Evolutionary conservation across 1,140 invertebrate genomes (phyloP).

Genomic region (Akabosia matsudoensis): DNA sequence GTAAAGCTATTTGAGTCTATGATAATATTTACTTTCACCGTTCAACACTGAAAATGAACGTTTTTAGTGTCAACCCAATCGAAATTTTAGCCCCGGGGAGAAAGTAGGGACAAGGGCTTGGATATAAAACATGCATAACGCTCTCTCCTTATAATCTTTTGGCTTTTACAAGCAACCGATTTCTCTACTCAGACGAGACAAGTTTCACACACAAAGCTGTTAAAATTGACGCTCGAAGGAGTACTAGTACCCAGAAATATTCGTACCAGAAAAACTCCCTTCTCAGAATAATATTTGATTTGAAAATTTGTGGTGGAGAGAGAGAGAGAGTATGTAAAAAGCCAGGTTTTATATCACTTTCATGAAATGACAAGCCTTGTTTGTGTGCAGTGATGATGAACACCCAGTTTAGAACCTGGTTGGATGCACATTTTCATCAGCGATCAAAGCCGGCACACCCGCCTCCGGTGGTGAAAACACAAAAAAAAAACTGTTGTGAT

Average conservation of each 20-base stretch:
- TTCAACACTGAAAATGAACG: too few relatives aligned
- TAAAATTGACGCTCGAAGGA: constrained; percentile 17
- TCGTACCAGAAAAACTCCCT: too few relatives aligned
- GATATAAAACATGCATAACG: too few relatives aligned
- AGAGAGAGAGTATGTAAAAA: neutral
- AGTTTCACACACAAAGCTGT: constrained; percentile 5
- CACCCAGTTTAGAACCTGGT: constrained; percentile 18
- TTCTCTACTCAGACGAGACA: neutral
- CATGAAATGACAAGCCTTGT: too few relatives aligned
- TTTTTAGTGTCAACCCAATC: too few relatives aligned
- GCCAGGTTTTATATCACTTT: neutral
- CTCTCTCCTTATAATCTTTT: neutral
- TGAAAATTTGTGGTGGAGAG: neutral
- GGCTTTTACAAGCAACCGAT: neutral
- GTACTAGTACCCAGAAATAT: neutral
- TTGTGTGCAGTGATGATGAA: neutral
- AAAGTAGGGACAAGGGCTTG: too few relatives aligned
- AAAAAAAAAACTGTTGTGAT: constrained; percentile 13
- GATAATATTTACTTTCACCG: too few relatives aligned
- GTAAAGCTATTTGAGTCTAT: too few relatives aligned
- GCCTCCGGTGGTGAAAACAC: constrained; percentile 27
- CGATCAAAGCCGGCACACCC: constrained; percentile 43
- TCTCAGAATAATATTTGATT: constrained; percentile 21
- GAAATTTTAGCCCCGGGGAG: too few relatives aligned
- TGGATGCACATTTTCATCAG: constrained; percentile 46